phyloP scores from a whole-genome alignment of 2,797 vertebrate species.

The Mormyrus proboscirostris region DNA sequence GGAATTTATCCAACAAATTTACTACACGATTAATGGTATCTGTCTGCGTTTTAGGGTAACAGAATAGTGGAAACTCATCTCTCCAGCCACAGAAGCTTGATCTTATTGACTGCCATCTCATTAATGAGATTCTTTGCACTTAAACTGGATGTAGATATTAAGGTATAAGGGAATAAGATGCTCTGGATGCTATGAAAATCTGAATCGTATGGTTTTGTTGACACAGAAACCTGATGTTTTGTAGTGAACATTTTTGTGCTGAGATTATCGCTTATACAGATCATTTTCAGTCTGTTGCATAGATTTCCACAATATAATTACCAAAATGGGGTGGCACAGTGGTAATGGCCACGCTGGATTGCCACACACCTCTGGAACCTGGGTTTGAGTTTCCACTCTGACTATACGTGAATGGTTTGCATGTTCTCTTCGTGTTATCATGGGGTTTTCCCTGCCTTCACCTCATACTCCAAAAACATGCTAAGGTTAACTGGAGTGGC shows the following conservation, averaged over 20 bases:
- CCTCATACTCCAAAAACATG: not conserved
- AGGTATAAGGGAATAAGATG: not conserved
- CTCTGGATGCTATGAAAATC: not conserved
- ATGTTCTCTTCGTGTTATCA: not conserved
- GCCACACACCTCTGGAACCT: not conserved
- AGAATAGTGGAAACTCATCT: not conserved
- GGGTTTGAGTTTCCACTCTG: not conserved
- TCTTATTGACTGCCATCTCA: not conserved
- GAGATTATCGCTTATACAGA: not conserved
- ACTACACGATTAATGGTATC: not conserved
- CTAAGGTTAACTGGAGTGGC: not conserved
- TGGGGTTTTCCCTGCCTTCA: not conserved
- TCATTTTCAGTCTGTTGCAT: not conserved
- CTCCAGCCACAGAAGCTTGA: not conserved
- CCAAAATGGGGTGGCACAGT: not conserved
- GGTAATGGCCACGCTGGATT: not conserved
- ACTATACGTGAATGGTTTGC: not conserved
- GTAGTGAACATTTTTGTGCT: not conserved
- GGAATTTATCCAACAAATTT: not conserved
- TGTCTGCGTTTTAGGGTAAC: not conserved
- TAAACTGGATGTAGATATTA: not conserved
- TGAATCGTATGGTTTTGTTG: not conserved
- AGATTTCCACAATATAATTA: not conserved
- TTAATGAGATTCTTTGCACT: not conserved
- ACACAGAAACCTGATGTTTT: not conserved